phyloP scores from a whole-genome alignment of 2,113 vertebrate species.

The Harpagus bidentatus region DNA sequence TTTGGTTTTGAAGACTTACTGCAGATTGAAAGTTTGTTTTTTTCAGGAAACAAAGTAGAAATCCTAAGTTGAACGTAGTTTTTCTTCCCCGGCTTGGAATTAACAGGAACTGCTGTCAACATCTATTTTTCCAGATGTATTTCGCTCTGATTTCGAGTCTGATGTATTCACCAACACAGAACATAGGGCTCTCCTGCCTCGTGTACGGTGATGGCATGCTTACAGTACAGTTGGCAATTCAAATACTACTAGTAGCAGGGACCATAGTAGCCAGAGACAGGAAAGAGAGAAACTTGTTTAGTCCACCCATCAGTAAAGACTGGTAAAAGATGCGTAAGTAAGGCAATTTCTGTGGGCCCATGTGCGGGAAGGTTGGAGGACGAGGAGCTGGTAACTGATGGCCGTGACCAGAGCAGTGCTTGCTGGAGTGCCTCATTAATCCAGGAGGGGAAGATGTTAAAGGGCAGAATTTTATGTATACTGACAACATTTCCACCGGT shows the following conservation, averaged over 20 bases:
- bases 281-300: background rate
- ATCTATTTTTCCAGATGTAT: background rate
- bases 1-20: background rate
- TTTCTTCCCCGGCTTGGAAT: background rate
- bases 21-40: background rate
- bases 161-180: background rate
- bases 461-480: background rate
- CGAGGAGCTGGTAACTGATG: background rate
- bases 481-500: accelerated
- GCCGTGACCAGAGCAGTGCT: background rate
- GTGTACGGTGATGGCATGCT: too few relatives aligned
- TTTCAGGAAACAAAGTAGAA: background rate
- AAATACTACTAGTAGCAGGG: background rate
- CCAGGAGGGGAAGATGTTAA: background rate
- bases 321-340: background rate
- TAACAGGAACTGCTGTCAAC: background rate
- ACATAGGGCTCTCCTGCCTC: background rate
- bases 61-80: background rate
- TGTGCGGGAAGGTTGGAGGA: background rate
- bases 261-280: background rate
- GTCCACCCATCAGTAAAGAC: background rate
- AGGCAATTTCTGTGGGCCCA: background rate
- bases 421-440: background rate
- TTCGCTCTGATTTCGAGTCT: background rate
- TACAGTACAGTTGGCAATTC: background rate